Conservation (phyloP, 2,113 vertebrate genomes). For the Zingel zingel region DNA sequence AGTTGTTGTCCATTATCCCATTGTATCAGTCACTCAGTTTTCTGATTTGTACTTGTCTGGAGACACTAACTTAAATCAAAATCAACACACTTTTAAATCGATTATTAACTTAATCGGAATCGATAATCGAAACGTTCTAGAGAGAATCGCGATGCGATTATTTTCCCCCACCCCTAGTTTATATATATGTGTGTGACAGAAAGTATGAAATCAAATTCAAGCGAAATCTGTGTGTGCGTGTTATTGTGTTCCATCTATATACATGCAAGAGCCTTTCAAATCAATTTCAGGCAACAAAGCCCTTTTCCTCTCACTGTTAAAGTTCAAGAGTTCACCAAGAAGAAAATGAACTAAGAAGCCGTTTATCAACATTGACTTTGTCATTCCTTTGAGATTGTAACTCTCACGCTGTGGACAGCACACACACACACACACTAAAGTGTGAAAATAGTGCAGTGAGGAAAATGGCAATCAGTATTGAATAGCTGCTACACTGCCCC, state of each 20-base stretch:
- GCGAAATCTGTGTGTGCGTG: neutral
- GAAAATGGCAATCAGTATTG: neutral
- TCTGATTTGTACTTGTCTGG: too few species aligned
- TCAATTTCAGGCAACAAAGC: neutral
- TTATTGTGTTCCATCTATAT: neutral
- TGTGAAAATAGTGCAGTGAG: neutral
- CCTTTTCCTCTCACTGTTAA: neutral
- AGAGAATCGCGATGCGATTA: too few species aligned
- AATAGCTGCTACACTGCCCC: neutral
- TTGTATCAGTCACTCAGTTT: too few species aligned
- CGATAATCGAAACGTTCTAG: too few species aligned
- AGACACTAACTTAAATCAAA: too few species aligned
- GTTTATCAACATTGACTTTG: slow-evolving; percentile 21
- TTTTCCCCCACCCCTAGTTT: too few species aligned
- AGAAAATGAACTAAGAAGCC: slow-evolving; percentile 14
- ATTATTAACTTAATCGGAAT: too few species aligned
- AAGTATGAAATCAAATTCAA: neutral
- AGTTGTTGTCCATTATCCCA: too few species aligned
- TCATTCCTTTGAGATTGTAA: slow-evolving; percentile 14
- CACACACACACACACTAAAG: neutral
- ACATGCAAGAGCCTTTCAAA: neutral
- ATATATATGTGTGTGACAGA: neutral
- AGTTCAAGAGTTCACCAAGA: slow-evolving; percentile 36
- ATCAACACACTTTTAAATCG: too few species aligned
- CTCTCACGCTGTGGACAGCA: neutral